Evolutionary conservation across 2,888 invertebrate species (phyloP), one percentile per base, ranked within the genome.

Genomic region (Chydorus sphaericus): DNA sequence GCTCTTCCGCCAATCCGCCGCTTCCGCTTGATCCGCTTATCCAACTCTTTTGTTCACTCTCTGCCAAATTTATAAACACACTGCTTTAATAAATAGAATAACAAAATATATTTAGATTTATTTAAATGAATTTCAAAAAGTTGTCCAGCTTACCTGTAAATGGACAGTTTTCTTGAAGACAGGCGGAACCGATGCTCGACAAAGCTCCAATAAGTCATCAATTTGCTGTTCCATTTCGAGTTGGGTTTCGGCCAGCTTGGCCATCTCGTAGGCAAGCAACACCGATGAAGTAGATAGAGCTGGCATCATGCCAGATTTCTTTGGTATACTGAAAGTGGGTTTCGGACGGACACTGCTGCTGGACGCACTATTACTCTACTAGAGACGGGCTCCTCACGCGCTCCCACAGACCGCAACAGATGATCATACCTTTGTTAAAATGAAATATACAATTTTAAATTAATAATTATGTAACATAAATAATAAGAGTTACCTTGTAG

Each of bases 371-470:
- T n/a, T n/a, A n/a, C n/a, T n/a, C n/a, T 44, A 16, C 44, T 44
- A 3, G 26, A 23, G 8, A 28, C 44, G 11, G 23, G 26, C 18
- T 23, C 26, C 23, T 44, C 44, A 1, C n/a, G n/a, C n/a, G 44
- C 23, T 23, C 20, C 23, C 11, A 44, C 44, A 11, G 44, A 44
- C 28, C 44, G 44, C 4, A 44, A 28, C 2, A 44, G 23, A 8
- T 44, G 26, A 18, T 29, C 62, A 65, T 67, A 74, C 75, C 75
- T 65, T 78, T 77, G 38, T n/a, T n/a, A n/a, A n/a, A n/a, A n/a
- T n/a, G n/a, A n/a, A n/a, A n/a, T n/a, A n/a, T n/a, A n/a, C n/a
- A n/a, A n/a, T n/a, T n/a, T n/a, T n/a, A n/a, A n/a, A n/a, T n/a
- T n/a, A n/a, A n/a, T n/a, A n/a, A n/a, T n/a, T n/a, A n/a, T n/a